phyloP scores from a whole-genome alignment of 2,113 vertebrate species.

The Ceyx melanurus region DNA sequence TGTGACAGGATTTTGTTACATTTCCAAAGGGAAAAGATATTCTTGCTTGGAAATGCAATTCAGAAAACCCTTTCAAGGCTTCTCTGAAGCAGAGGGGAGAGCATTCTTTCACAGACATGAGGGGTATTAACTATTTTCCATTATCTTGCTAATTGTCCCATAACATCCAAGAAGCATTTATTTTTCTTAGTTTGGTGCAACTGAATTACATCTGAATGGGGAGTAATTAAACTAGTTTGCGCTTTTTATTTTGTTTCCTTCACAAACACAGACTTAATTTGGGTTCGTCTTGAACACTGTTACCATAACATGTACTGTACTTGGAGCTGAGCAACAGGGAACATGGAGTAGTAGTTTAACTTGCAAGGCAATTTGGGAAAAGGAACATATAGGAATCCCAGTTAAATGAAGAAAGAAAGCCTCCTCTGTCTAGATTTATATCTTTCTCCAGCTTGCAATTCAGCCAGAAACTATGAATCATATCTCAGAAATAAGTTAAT shows the following conservation, averaged over 20 bases:
- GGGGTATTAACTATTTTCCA: conserved; percentile 41
- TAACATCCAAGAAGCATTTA: conserved; percentile 46
- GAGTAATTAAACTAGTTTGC: conserved; percentile 49
- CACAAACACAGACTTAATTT: conserved; percentile 7
- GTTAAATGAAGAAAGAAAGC: neutral
- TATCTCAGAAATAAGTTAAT: neutral
- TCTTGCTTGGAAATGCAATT: neutral
- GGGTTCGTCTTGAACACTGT: neutral
- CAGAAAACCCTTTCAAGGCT: conserved; percentile 9
- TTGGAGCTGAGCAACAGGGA: neutral
- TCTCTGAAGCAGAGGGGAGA: neutral
- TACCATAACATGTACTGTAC: neutral
- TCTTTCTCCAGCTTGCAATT: neutral
- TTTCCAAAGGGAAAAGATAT: neutral
- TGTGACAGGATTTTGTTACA: neutral
- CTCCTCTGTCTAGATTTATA: neutral
- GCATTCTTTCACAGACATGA: neutral
- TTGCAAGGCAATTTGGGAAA: neutral
- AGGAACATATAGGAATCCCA: neutral
- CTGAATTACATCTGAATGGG: conserved; percentile 50
- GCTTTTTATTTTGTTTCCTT: conserved; percentile 29
- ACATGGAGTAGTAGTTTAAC: neutral
- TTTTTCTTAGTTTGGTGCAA: conserved; percentile 34
- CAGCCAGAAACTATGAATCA: neutral
- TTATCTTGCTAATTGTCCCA: conserved; percentile 54